A percentile compares a stretch with the other conserved stretches of the same genome.
Evolutionary conservation across 2,113 vertebrate genomes (phyloP).

Genomic region (Montifringilla adamsi): DNA sequence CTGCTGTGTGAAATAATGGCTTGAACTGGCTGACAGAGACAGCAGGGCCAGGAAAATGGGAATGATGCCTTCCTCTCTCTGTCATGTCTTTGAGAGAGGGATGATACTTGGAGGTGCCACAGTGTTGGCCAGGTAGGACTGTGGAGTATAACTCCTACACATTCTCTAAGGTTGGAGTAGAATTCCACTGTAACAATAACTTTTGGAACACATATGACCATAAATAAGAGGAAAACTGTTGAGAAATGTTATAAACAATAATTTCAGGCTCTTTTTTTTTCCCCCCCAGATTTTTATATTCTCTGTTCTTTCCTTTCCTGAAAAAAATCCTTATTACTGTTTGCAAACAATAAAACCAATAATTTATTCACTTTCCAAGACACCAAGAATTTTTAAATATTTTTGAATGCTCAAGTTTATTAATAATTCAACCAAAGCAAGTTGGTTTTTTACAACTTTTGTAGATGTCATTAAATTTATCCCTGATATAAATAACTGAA

Average conservation of each 20-base stretch:
- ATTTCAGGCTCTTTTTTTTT: not conserved
- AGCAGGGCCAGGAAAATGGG: not conserved
- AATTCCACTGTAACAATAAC: not conserved
- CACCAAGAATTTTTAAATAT: not conserved
- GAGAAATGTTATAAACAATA: not conserved
- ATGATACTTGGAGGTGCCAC: not conserved
- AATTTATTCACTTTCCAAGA: not conserved
- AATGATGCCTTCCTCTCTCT: not conserved
- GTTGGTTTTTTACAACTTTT: not conserved
- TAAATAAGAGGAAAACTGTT: not conserved
- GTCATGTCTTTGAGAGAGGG: not conserved
- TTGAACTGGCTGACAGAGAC: not conserved
- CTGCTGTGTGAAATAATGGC: not conserved
- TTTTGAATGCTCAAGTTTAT: not conserved
- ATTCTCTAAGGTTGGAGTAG: not conserved
- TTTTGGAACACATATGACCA: not conserved
- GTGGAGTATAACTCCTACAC: not conserved
- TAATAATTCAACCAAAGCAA: not conserved
- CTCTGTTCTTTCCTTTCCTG: not conserved
- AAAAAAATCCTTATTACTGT: not conserved
- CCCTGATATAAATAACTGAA: not conserved
- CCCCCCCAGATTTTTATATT: not conserved
- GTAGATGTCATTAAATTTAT: not conserved
- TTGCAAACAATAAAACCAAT: not conserved
- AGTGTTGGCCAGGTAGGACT: not conserved